Percentiles rank a stretch among this genome's conserved stretches.
Conservation (phyloP, 2,888 invertebrate genomes). For the Trichogramma dendrolimi region DNA sequence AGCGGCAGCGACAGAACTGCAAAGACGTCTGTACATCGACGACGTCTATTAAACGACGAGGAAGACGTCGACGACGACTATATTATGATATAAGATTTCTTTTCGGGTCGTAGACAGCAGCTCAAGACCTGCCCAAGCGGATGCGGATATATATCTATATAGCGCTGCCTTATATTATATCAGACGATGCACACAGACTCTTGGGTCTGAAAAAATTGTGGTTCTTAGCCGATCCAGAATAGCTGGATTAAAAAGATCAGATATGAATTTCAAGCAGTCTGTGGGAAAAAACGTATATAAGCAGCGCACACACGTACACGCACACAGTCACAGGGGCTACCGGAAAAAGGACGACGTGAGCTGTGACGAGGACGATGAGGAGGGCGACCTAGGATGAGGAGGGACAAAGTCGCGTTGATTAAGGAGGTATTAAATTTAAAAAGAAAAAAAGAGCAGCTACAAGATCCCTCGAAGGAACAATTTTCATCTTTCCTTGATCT, state of each 20-base stretch:
- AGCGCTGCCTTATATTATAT: too few relatives aligned
- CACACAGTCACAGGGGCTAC: too few relatives aligned
- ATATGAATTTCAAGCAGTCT: slow-evolving; percentile 18
- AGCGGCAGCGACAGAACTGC: too few relatives aligned
- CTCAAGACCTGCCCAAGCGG: not conserved
- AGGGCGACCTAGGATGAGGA: slow-evolving; percentile 1
- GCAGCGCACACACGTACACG: too few relatives aligned
- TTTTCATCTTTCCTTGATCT: too few relatives aligned
- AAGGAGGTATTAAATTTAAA: slow-evolving; percentile 14
- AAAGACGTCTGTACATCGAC: too few relatives aligned
- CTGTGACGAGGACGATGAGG: not conserved
- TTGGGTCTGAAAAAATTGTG: slow-evolving; percentile 5
- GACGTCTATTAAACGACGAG: too few relatives aligned
- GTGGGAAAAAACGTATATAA: not conserved
- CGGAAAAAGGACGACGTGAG: too few relatives aligned
- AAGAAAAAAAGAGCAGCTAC: slow-evolving; percentile 1
- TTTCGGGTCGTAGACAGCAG: not conserved
- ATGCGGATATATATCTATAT: too few relatives aligned
- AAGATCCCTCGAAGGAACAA: too few relatives aligned
- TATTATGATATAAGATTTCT: not conserved
- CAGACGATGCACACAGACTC: not conserved
- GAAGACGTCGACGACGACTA: too few relatives aligned
- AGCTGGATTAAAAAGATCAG: slow-evolving; percentile 8
- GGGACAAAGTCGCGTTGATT: slow-evolving; percentile 21
- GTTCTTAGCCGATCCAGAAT: slow-evolving; percentile 1